Evolutionary conservation across 2,888 invertebrate species (phyloP).

Genomic region (Ormyrus labotus): DNA sequence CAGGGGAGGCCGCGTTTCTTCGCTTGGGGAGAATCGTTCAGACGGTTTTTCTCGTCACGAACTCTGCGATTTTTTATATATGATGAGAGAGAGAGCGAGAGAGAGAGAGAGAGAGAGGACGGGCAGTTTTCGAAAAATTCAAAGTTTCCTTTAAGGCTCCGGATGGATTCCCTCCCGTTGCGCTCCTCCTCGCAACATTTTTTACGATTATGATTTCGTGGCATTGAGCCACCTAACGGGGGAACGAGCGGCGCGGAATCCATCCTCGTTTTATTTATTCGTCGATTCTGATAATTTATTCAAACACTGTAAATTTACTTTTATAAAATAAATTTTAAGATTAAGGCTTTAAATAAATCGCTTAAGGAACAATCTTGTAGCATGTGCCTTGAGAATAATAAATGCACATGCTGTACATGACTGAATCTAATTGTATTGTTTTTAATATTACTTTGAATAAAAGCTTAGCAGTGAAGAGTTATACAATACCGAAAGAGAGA

Average conservation of each 20-base stretch:
- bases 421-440: constrained; percentile 44
- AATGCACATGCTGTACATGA: constrained; percentile 41
- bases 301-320: constrained; percentile 43
- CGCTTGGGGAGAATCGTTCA: constrained; percentile 10
- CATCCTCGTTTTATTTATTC: constrained; percentile 31
- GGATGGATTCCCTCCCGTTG: neutral
- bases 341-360: constrained; percentile 48
- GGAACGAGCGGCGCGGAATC: constrained; percentile 15
- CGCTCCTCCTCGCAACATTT: constrained; percentile 6
- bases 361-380: constrained; percentile 1
- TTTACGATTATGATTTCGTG: constrained; percentile 13
- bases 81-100: neutral
- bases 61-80: constrained; percentile 19
- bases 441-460: constrained; percentile 46
- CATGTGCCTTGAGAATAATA: neutral
- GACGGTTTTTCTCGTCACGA: constrained; percentile 42
- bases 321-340: constrained; percentile 28
- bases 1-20: neutral
- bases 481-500: neutral
- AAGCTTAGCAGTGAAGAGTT: constrained; percentile 41
- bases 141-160: too few relatives aligned
- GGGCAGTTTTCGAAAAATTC: too few relatives aligned
- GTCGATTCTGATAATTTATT: constrained; percentile 46
- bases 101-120: neutral
- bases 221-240: too few relatives aligned